phyloP scores from a whole-genome alignment of 2,113 vertebrate species.

The Trichomycterus rosablanca region DNA sequence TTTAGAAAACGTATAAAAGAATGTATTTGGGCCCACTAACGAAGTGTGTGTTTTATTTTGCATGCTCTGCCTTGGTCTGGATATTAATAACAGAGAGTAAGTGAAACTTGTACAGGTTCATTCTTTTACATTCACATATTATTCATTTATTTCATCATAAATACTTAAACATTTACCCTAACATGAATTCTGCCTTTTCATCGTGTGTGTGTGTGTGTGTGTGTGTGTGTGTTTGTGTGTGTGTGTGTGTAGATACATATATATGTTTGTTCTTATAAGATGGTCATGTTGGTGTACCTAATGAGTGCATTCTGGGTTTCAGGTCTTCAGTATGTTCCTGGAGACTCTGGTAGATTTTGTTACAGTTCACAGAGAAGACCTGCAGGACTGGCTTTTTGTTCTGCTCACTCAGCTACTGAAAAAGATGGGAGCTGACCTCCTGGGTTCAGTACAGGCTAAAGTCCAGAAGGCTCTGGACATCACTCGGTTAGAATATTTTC shows the following conservation, averaged over 20 bases:
- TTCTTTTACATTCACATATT: background rate
- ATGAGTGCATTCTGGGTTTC: constrained; percentile 20
- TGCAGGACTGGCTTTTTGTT: constrained; percentile 98
- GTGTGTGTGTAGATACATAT: too few species aligned
- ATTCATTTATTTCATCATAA: background rate
- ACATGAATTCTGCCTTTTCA: too few species aligned
- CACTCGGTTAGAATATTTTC: constrained; percentile 75
- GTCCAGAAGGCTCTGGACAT: constrained; percentile 96
- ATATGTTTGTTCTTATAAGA: too few species aligned
- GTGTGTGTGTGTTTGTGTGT: background rate
- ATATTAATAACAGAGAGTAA: constrained; percentile 97
- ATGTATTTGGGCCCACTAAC: constrained; percentile 31
- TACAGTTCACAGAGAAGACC: constrained; percentile 91
- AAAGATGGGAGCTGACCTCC: constrained; percentile 96
- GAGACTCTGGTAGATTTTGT: constrained; percentile 97
- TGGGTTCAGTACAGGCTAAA: constrained; percentile 96
- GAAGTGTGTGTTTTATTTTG: constrained; percentile 66
- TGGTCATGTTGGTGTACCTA: background rate
- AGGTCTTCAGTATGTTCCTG: constrained; percentile 99
- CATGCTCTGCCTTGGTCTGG: constrained; percentile 93
- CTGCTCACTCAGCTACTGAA: constrained; percentile 95
- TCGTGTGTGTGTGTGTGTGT: too few species aligned
- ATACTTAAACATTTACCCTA: too few species aligned
- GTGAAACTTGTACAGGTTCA: constrained; percentile 61
- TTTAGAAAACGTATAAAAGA: too few species aligned